Evolutionary conservation across 64 coral and sea anemone genomes (phyloP).

Genomic region (Hydrozoanthus tunicans): DNA sequence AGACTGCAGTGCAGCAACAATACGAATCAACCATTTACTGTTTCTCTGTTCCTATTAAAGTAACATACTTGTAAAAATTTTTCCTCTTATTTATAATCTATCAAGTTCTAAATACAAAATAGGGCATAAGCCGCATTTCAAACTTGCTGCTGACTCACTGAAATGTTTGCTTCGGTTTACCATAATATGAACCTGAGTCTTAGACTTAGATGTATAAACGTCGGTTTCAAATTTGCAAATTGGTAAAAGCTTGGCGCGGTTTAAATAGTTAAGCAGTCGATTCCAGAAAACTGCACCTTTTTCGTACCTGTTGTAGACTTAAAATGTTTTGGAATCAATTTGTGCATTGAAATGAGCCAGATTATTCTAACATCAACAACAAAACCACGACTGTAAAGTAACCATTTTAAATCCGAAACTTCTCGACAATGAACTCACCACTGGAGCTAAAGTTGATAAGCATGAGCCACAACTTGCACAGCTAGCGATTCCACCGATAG

Average conservation of each 20-base stretch:
- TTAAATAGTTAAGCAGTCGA: background rate
- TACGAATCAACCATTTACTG: background rate
- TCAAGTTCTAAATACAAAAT: too few species aligned
- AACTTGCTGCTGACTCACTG: too few species aligned
- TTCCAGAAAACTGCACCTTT: background rate
- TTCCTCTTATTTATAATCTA: background rate
- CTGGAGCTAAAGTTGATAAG: slow-evolving; percentile 74
- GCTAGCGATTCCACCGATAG: slow-evolving; percentile 74
- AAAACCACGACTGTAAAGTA: background rate
- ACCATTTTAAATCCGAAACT: background rate
- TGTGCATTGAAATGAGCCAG: slow-evolving; percentile 1
- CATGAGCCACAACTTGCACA: slow-evolving; percentile 84
- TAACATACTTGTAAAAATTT: background rate
- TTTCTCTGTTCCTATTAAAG: background rate
- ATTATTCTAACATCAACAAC: background rate
- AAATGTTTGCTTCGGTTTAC: too few species aligned
- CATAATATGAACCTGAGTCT: too few species aligned
- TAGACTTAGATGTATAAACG: too few species aligned
- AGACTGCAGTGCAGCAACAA: too few species aligned
- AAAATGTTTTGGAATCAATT: background rate
- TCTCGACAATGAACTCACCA: slow-evolving; percentile 53
- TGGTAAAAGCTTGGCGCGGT: too few species aligned
- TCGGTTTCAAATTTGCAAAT: too few species aligned
- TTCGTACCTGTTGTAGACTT: background rate
- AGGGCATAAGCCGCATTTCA: too few species aligned